These are phyloP conservation scores for Scartelaos histophorus DNA, from an alignment of 2,113 vertebrate species.

Conservation along the genomic window DNA sequence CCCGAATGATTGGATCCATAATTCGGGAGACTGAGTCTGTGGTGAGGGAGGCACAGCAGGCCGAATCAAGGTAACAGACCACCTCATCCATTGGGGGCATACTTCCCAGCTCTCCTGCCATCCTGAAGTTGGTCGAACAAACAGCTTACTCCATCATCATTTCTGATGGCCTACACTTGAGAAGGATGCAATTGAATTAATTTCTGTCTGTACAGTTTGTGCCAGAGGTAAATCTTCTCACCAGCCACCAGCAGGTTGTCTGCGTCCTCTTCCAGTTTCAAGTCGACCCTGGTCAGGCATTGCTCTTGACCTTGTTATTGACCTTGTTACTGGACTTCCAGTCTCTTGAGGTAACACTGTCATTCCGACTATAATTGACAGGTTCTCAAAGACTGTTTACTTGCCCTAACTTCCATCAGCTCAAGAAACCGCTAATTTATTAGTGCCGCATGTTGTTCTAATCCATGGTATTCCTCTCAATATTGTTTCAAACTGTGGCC, in stretches of 20 bases:
- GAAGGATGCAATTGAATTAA: not conserved
- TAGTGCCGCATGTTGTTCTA: too few relatives aligned
- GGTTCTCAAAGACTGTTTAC: slow-evolving; percentile 1
- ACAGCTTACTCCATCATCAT: not conserved
- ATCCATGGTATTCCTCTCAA: too few relatives aligned
- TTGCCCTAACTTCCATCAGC: too few relatives aligned
- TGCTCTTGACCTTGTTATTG: not conserved
- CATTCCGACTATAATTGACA: not conserved
- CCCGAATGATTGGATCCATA: too few relatives aligned
- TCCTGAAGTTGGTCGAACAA: not conserved
- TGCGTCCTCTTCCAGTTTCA: not conserved
- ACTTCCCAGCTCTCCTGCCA: not conserved
- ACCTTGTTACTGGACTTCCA: not conserved
- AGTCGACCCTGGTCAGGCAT: not conserved
- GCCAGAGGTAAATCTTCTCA: not conserved
- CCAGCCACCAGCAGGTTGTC: not conserved
- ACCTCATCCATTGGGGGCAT: not conserved
- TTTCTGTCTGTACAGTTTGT: not conserved
- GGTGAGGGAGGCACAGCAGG: too few relatives aligned
- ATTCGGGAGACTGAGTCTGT: too few relatives aligned
- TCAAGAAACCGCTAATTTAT: too few relatives aligned
- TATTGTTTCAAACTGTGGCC: too few relatives aligned
- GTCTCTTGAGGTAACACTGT: not conserved
- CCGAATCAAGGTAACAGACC: too few relatives aligned
- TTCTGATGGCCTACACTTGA: not conserved